Percentiles rank a stretch among this genome's conserved stretches.
Conservation (phyloP, 2,797 vertebrate species). For the Rhinella marina region DNA sequence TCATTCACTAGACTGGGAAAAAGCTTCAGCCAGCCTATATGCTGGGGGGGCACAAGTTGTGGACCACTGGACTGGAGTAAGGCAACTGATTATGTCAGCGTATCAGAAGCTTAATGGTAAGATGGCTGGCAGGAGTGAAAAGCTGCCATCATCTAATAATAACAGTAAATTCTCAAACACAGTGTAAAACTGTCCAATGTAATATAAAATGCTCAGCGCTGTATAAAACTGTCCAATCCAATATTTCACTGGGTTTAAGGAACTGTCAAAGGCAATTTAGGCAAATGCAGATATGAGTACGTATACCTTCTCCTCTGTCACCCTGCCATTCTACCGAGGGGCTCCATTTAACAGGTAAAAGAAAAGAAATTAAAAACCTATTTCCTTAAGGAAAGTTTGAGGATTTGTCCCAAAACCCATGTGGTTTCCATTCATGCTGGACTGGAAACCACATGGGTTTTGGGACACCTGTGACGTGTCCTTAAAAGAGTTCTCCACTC, state of each 20-base stretch:
- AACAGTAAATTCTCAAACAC: constrained; percentile 26
- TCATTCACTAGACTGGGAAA: no score
- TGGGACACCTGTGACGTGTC: background rate
- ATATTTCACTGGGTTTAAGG: constrained; percentile 35
- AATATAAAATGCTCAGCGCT: constrained; percentile 5
- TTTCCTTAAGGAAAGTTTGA: background rate
- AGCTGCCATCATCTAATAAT: constrained; percentile 16
- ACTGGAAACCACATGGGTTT: background rate
- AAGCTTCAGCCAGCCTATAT: no score
- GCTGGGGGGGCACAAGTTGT: no score
- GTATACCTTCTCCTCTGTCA: constrained; percentile 7
- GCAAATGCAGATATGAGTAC: constrained; percentile 6
- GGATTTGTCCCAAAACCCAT: no score
- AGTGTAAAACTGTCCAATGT: constrained; percentile 22
- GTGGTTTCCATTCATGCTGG: background rate
- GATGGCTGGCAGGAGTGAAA: background rate
- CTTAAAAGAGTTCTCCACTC: background rate
- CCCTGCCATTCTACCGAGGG: background rate
- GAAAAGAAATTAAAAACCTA: background rate
- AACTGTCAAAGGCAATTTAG: background rate
- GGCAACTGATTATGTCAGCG: background rate
- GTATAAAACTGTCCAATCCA: constrained; percentile 33
- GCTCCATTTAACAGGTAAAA: constrained; percentile 6
- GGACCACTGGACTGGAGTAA: background rate
- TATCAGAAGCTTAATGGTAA: background rate